Percentiles rank a stretch among this genome's conserved stretches.
phyloP scores from a whole-genome alignment of 2,797 vertebrate genomes.

The Arctocebus calabarensis region DNA sequence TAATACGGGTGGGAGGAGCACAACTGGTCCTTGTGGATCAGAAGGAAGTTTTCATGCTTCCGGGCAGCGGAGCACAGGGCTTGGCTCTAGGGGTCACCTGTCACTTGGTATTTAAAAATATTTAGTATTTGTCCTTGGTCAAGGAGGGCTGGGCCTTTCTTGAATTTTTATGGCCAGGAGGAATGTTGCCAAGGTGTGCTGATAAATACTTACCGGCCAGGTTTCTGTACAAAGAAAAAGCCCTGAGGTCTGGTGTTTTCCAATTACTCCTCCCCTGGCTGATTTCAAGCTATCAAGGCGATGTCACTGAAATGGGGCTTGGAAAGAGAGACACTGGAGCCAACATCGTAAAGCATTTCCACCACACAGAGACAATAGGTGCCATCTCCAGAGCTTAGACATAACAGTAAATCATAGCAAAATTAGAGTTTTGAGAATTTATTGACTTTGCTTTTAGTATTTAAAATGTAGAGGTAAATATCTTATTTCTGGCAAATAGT shows the following conservation, averaged over 20 bases:
- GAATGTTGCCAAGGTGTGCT: background rate
- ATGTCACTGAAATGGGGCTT: background rate
- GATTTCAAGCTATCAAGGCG: background rate
- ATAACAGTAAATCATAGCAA: background rate
- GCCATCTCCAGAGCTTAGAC: background rate
- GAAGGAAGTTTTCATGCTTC: background rate
- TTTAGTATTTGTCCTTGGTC: background rate
- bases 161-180: background rate
- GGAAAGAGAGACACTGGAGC: background rate
- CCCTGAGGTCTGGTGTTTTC: background rate
- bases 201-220: background rate
- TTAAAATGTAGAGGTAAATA: background rate
- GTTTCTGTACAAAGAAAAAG: background rate
- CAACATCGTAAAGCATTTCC: background rate
- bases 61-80: background rate
- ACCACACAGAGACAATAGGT: background rate
- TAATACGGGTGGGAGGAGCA: background rate
- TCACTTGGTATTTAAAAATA: background rate
- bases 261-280: background rate
- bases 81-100: background rate
- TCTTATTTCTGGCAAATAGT: conserved; percentile 23
- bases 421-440: conserved; percentile 39
- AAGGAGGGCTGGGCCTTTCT: background rate
- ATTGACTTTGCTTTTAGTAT: conserved; percentile 35
- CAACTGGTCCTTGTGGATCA: background rate